A percentile compares a stretch with the other conserved stretches of the same genome.
Conservation (phyloP, 2,797 vertebrate genomes). For the Pangasius macronema region DNA sequence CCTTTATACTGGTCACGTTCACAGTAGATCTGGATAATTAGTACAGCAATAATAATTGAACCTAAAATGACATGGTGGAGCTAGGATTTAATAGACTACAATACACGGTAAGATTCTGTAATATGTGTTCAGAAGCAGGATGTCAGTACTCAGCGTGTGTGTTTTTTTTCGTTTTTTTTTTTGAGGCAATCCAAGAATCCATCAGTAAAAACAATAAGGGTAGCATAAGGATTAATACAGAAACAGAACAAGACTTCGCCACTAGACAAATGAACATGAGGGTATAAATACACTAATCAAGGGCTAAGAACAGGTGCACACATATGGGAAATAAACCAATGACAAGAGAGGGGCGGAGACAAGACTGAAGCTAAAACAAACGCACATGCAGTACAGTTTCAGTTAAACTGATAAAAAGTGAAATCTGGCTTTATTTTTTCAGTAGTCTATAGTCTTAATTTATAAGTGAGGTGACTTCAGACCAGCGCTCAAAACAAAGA, state of each 20-base stretch:
- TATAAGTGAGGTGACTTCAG: slow-evolving; percentile 8
- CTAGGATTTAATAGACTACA: neutral
- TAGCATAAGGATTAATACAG: neutral
- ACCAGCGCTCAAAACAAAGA: slow-evolving; percentile 13
- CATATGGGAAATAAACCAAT: neutral
- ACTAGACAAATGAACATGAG: neutral
- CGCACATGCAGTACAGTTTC: neutral
- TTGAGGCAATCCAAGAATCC: neutral
- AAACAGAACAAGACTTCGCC: neutral
- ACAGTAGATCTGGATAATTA: neutral
- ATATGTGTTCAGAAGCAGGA: neutral
- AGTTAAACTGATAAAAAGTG: neutral
- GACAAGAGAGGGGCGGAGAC: neutral
- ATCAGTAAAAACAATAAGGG: neutral
- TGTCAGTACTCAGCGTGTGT: neutral
- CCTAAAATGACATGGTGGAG: neutral
- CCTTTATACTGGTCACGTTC: neutral
- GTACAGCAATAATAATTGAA: neutral
- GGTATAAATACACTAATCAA: neutral
- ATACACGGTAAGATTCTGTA: neutral
- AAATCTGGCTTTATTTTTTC: neutral
- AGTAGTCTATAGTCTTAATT: neutral
- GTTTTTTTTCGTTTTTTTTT: neutral
- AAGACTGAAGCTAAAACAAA: neutral
- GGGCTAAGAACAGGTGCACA: neutral